A percentile compares a stretch with the other conserved stretches of the same genome.
Evolutionary conservation across 2,888 invertebrate genomes (phyloP).

Genomic region (Cacoxenus indagator): DNA sequence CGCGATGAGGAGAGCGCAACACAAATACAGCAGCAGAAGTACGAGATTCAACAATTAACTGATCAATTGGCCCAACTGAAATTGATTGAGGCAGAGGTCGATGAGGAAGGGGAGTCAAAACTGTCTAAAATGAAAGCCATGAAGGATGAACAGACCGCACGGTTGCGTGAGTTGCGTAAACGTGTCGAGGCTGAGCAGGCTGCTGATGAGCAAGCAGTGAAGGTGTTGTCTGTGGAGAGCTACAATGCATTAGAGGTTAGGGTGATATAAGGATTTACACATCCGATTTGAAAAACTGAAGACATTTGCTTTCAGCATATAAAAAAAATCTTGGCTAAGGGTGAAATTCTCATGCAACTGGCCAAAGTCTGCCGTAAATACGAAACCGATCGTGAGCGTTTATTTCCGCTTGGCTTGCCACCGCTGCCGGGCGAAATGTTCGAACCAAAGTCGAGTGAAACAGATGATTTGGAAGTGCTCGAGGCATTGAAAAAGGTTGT

Average conservation of each 20-base stretch:
- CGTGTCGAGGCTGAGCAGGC: constrained; percentile 73
- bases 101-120: constrained; percentile 71
- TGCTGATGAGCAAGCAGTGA: constrained; percentile 74
- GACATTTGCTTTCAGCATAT: constrained; percentile 50
- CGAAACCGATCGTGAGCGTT: constrained; percentile 76
- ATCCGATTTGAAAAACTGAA: not conserved
- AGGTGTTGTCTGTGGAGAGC: constrained; percentile 75
- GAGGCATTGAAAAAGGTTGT: not conserved
- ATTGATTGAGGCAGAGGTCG: constrained; percentile 72
- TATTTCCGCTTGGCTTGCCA: constrained; percentile 66
- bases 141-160: constrained; percentile 72
- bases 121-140: constrained; percentile 71
- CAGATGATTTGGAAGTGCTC: constrained; percentile 65
- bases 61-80: constrained; percentile 68
- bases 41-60: constrained; percentile 65
- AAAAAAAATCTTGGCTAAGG: constrained; percentile 72
- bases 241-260: constrained; percentile 69
- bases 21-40: constrained; percentile 66
- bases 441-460: constrained; percentile 43
- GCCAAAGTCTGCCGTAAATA: constrained; percentile 77
- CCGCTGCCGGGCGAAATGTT: constrained; percentile 51
- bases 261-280: not conserved
- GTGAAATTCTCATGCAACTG: constrained; percentile 75
- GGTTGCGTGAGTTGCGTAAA: constrained; percentile 73
- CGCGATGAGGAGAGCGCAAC: constrained; percentile 69